A percentile compares a stretch with the other conserved stretches of the same genome.
Conservation (phyloP, 2,888 invertebrate genomes). For the Cephus sareptanus region DNA sequence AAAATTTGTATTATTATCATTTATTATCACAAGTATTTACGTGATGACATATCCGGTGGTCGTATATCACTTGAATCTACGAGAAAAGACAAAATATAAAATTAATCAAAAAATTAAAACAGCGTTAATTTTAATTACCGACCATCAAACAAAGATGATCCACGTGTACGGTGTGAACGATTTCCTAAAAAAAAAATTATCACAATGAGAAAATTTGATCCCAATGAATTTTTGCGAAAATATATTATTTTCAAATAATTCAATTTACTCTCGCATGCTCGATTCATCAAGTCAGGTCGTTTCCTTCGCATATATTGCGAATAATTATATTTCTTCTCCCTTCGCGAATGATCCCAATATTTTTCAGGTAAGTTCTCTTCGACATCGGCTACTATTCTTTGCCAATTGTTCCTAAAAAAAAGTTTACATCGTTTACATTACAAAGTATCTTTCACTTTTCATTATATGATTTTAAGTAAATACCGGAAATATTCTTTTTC, state of each 20-base stretch:
- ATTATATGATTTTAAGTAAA: not conserved
- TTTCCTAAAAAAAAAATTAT: not conserved
- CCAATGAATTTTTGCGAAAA: not conserved
- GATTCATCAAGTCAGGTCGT: not conserved
- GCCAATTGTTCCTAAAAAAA: not conserved
- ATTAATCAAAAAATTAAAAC: not conserved
- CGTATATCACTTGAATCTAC: not conserved
- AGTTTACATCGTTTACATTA: not conserved
- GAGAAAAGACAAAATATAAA: not conserved
- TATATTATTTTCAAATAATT: not conserved
- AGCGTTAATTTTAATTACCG: not conserved
- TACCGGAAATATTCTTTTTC: not conserved
- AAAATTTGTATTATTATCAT: not conserved
- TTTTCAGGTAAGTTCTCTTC: not conserved
- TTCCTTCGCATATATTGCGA: not conserved
- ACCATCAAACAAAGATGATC: not conserved
- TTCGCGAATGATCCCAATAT: not conserved
- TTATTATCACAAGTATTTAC: not conserved
- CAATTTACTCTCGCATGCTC: not conserved
- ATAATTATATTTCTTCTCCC: not conserved
- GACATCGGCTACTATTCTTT: not conserved
- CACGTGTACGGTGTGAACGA: not conserved
- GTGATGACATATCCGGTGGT: not conserved
- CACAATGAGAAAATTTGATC: not conserved
- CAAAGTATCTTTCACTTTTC: not conserved